A percentile compares a stretch with the other conserved stretches of the same genome.
Evolutionary conservation across 2,113 vertebrate species (phyloP).

Genomic region (Xenus cinereus): DNA sequence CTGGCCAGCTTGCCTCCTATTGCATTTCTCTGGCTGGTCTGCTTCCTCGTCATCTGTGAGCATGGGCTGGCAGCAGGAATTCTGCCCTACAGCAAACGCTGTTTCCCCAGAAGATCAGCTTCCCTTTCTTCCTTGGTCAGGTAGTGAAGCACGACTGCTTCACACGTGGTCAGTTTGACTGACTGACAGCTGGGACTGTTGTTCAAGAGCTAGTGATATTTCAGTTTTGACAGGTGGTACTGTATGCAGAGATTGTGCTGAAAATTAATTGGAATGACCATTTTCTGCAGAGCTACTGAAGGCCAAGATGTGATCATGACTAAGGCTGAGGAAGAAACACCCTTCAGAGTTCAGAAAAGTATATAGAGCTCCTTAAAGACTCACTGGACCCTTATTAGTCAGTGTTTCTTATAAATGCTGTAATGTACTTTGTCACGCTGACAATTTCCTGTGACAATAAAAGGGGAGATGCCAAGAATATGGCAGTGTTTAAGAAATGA

Average conservation of each 20-base stretch:
- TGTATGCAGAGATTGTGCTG: background rate
- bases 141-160: background rate
- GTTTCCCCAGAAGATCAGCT: background rate
- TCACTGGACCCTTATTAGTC: background rate
- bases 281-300: background rate
- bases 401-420: background rate
- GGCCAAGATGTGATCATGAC: background rate
- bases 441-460: background rate
- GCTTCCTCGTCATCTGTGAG: background rate
- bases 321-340: background rate
- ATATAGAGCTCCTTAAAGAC: background rate
- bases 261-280: background rate
- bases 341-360: background rate
- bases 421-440: background rate
- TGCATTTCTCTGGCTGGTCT: background rate
- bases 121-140: background rate
- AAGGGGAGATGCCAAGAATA: background rate
- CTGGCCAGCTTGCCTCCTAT: background rate
- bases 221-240: background rate
- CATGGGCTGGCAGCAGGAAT: background rate
- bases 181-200: background rate
- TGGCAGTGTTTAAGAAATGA: background rate
- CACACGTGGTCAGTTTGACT: background rate
- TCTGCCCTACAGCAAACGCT: background rate
- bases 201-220: background rate